Conservation (phyloP, 2,113 vertebrate genomes). For the Ascaphus truei region DNA sequence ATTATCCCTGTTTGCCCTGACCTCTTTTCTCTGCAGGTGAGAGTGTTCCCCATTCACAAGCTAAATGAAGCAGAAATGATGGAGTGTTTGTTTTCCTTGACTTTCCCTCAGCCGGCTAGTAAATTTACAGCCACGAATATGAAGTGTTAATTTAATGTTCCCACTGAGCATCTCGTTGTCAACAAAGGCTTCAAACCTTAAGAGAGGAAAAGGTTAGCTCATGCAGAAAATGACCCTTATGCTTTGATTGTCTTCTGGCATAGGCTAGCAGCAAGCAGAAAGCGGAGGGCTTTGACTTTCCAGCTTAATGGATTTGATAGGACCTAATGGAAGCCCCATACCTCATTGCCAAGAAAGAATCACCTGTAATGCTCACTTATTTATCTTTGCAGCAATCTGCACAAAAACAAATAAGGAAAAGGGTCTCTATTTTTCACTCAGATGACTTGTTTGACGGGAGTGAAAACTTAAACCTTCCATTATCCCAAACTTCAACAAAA, state of each 20-base stretch:
- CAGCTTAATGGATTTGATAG: conserved; percentile 58
- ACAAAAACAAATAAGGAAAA: conserved; percentile 38
- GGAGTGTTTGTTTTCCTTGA: conserved; percentile 82
- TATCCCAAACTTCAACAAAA: conserved; percentile 68
- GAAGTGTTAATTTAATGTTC: conserved; percentile 84
- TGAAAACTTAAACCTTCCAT: conserved; percentile 63
- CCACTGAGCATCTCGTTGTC: conserved; percentile 77
- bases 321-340: conserved; percentile 64
- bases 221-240: conserved; percentile 87
- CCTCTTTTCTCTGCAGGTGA: conserved; percentile 75
- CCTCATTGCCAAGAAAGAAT: conserved; percentile 46
- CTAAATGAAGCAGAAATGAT: conserved; percentile 84
- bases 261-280: conserved; percentile 68
- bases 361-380: conserved; percentile 55
- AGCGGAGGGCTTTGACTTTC: conserved; percentile 58
- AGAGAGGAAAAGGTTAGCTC: conserved; percentile 75
- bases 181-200: conserved; percentile 66
- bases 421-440: conserved; percentile 40
- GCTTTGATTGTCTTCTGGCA: conserved; percentile 77
- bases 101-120: conserved; percentile 72
- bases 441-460: conserved; percentile 66
- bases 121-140: conserved; percentile 70
- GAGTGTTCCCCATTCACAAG: conserved; percentile 65
- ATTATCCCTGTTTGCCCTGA: conserved; percentile 59
- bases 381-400: conserved; percentile 37